These are phyloP conservation scores for Scaptomyza montana DNA, from an alignment of 1,140 invertebrate genomes.

Conservation along the genomic window DNA sequence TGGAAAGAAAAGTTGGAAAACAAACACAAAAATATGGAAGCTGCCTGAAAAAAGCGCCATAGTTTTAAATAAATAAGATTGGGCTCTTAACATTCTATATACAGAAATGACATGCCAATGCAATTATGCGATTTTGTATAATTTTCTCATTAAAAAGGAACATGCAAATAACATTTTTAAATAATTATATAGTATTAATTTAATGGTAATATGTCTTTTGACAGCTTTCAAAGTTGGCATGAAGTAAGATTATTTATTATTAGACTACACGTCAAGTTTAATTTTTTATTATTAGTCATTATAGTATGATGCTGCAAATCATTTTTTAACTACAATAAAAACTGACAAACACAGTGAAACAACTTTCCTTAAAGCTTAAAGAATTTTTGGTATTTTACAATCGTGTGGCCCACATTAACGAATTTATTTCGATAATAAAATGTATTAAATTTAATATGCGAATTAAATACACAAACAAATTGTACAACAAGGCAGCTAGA, in stretches of 20 bases:
- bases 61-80: constrained; percentile 14
- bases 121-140: constrained; percentile 40
- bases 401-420: neutral
- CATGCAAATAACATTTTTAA: constrained; percentile 18
- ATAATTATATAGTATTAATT: constrained; percentile 33
- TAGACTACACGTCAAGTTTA: constrained; percentile 47
- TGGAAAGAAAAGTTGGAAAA: too few relatives aligned
- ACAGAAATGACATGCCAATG: constrained; percentile 26
- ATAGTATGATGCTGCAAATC: constrained; percentile 12
- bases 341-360: neutral
- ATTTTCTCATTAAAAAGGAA: constrained; percentile 39
- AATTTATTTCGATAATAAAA: constrained; percentile 10
- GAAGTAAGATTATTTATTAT: constrained; percentile 65
- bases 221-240: constrained; percentile 47
- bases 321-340: constrained; percentile 21
- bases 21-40: neutral
- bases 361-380: neutral
- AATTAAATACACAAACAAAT: constrained; percentile 38
- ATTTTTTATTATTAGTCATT: constrained; percentile 33
- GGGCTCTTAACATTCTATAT: constrained; percentile 2
- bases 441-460: constrained; percentile 45
- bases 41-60: neutral
- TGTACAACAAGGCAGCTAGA: constrained; percentile 17
- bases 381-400: neutral
- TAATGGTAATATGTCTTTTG: constrained; percentile 45